Evolutionary conservation across 2,113 vertebrate species (phyloP), one percentile per base, ranked within the genome.

Genomic region (Speoplatyrhinus poulsoni): DNA sequence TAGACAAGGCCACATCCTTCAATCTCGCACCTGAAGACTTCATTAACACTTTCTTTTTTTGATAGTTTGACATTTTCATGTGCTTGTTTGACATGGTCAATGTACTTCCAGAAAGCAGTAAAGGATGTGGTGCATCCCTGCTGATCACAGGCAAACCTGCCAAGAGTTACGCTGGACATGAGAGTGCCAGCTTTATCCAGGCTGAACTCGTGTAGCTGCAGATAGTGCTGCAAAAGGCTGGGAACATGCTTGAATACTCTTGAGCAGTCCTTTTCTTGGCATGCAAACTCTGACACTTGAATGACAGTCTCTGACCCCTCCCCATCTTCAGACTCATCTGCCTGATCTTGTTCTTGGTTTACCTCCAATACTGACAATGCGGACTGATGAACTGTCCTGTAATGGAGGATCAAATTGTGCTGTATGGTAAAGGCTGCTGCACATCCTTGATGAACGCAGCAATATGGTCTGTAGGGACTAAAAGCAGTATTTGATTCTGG

Each of bases 331-430:
- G 78, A 86, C 62, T 72, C 80, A 5, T 90, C 84, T 0, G 88
- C 88, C 0, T 75, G 91, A 52, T 96, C 95, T 11, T 95, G 93
- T 76, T 96, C 95, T 60, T 93, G 87, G 75, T 94, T 94, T 0
- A 87, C 85, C 79, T 94, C 91, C 83, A 97, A 91, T 1, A 92
- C 92, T 13, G 95, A 92, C 17, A 97, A 79, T 72, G 94, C 94
- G 5, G 96, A 96, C 71, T 97, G 98, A 78, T 99, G 97, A 52
- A 99, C 93, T 36, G 95, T 94, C 65, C 95, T 94, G 80, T 99
- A 99, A 83, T 99, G 97, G 60, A 99, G 96, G 79, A 99, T 99
- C 49, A 98, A 83, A 77, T 98, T 99, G 33, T 98, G 97, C 0
- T 99, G 97, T 81, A 98, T 96, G 0, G 97, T 96, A 76, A 99